A percentile compares a stretch with the other conserved stretches of the same genome.
Evolutionary conservation across 2,888 invertebrate genomes (phyloP).

Genomic region (Pterostichus niger): DNA sequence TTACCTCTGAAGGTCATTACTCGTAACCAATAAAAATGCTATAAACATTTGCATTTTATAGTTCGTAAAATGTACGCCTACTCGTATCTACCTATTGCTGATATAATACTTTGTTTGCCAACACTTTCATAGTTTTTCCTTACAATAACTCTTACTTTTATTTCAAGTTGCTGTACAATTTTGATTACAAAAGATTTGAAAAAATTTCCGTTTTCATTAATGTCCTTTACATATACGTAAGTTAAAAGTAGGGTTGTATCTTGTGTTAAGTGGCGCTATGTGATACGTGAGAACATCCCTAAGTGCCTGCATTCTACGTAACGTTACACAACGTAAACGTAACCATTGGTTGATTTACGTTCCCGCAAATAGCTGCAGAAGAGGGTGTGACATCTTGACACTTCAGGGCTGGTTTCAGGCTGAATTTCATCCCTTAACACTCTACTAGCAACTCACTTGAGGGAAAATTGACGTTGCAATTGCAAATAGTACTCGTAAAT

Average conservation of each 20-base stretch:
- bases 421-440: constrained; percentile 12
- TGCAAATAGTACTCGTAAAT: neutral
- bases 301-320: constrained; percentile 37
- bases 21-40: constrained; percentile 14
- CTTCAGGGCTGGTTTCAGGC: constrained; percentile 4
- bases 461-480: neutral
- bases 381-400: constrained; percentile 48
- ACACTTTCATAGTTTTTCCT: too few relatives aligned
- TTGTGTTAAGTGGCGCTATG: neutral
- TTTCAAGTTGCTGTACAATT: too few relatives aligned
- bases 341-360: constrained; percentile 42
- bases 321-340: constrained; percentile 22
- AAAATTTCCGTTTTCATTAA: too few relatives aligned
- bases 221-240: too few relatives aligned
- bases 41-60: constrained; percentile 42
- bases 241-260: neutral
- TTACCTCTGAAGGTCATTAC: constrained; percentile 9
- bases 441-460: neutral
- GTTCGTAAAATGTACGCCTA: constrained; percentile 26
- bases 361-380: constrained; percentile 27
- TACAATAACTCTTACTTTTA: too few relatives aligned
- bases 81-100: too few relatives aligned
- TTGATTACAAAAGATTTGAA: too few relatives aligned
- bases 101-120: constrained; percentile 9
- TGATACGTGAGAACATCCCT: constrained; percentile 24